Percentiles rank a stretch among this genome's conserved stretches.
These are phyloP conservation scores for Ianthella basta DNA, from an alignment of 37 sponge, comb jelly and placozoan species.

Conservation along the genomic window DNA sequence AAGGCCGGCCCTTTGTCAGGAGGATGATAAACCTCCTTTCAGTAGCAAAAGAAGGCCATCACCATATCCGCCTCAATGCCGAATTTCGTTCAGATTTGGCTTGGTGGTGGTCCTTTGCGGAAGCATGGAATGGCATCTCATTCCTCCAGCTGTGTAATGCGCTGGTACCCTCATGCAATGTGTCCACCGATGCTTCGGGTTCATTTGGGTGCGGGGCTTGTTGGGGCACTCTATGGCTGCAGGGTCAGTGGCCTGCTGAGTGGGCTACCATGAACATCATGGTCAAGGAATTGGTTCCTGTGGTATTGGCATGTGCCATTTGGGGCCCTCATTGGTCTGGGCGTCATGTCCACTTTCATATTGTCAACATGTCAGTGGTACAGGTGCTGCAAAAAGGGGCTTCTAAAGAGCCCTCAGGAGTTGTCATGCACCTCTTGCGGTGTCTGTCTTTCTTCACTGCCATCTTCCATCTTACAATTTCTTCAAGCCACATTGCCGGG, in stretches of 20 bases:
- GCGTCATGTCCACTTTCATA: background rate
- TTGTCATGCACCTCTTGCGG: background rate
- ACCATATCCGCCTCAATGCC: constrained; percentile 7
- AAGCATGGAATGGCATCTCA: background rate
- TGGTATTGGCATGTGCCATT: background rate
- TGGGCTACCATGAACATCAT: background rate
- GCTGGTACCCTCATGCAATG: background rate
- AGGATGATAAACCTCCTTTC: background rate
- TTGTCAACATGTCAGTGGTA: too few relatives aligned
- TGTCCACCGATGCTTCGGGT: constrained; percentile 6
- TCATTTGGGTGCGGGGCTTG: background rate
- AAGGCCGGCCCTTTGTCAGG: background rate
- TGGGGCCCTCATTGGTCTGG: constrained; percentile 5
- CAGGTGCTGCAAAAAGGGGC: background rate
- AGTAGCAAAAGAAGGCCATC: background rate
- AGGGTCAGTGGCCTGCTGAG: background rate
- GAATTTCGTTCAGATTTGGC: background rate
- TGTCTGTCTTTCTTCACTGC: constrained; percentile 20
- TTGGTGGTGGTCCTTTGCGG: constrained; percentile 7
- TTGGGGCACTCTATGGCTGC: background rate
- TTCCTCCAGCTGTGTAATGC: background rate
- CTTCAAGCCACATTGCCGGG: constrained; percentile 36
- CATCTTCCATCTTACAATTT: background rate
- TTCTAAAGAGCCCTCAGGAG: background rate
- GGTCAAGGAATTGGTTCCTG: background rate